Percentiles rank a stretch among this genome's conserved stretches.
These are phyloP conservation scores for Metellina segmentata DNA, from an alignment of 2,888 invertebrate genomes.

Conservation along the genomic window DNA sequence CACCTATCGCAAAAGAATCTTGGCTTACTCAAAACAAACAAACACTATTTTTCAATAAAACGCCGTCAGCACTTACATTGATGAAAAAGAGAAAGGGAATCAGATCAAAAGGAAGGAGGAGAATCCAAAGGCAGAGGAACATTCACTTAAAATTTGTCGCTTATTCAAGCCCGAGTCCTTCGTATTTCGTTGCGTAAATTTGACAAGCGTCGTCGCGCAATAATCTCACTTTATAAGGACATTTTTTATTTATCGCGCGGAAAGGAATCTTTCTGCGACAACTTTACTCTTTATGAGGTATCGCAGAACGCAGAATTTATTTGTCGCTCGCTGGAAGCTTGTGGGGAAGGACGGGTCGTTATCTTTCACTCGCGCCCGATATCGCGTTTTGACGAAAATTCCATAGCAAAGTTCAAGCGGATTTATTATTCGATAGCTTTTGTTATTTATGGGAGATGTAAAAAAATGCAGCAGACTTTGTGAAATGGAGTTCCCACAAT, in stretches of 20 bases:
- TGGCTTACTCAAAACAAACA: background rate
- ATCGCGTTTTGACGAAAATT: constrained; percentile 28
- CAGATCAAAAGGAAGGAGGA: constrained; percentile 23
- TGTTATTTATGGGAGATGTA: constrained; percentile 12
- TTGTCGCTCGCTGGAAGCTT: background rate
- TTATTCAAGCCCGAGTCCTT: background rate
- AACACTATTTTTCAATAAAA: constrained; percentile 4
- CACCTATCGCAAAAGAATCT: constrained; percentile 7
- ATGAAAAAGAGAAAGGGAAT: constrained; percentile 16
- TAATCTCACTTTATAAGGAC: constrained; percentile 17
- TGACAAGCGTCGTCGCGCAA: constrained; percentile 14
- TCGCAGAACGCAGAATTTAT: constrained; percentile 27
- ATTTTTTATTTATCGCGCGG: constrained; percentile 11
- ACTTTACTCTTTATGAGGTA: constrained; percentile 6
- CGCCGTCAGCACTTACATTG: constrained; percentile 48
- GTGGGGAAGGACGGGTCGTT: constrained; percentile 9
- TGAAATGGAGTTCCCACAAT: background rate
- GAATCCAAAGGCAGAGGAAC: background rate
- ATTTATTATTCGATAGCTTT: constrained; percentile 35
- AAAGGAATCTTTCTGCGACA: constrained; percentile 27
- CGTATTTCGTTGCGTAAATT: constrained; percentile 7
- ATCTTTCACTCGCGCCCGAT: constrained; percentile 1
- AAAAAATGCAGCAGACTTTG: background rate
- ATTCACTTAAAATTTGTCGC: constrained; percentile 49
- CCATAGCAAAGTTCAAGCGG: constrained; percentile 16